Evolutionary conservation across 2,888 invertebrate genomes (phyloP), one percentile per base, ranked within the genome.

Genomic region (Drosophila multiciliata): DNA sequence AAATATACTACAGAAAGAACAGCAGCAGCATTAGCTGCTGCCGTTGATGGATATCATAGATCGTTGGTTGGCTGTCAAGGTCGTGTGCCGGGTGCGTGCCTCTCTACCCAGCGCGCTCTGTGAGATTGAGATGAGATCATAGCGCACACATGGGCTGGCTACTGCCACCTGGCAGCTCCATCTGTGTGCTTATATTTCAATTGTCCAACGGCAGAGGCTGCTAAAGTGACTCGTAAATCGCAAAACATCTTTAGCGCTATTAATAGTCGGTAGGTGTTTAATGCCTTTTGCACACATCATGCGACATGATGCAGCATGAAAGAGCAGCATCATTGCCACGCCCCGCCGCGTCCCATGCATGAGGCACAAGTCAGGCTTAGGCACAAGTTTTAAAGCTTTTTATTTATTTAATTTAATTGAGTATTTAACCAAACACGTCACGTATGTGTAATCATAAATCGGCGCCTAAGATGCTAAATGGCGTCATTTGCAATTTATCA

Each of bases 341-440:
- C 63, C 76, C 53, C 49, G n/a, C 38, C 8, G 8, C 33, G 42
- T 23, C 32, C 52, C 57, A 63, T 57, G 45, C 65, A 48, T 72
- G 66, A 32, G 74, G 73, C 87, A 82, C 83, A 88, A 78, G 86
- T 73, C 88, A 83, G 61, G 38, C 73, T 33, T 11, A 38, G 52
- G 50, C 15, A 33, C 40, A 32, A 33, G 33, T 42, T 26, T 48
- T 57, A n/a, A 32, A 52, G 54, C 67, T 78, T 74, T 78, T 65
- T 67, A 75, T 59, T 70, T 80, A 86, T 83, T 83, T 82, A 58
- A 83, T 88, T 86, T 89, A 86, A 86, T 86, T 86, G 80, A 82
- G 61, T 70, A 70, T 67, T 83, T 70, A 65, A 54, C 54, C 62
- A 53, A 82, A 74, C 81, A 68, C 74, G 65, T 79, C 78, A 82